phyloP scores from a whole-genome alignment of 2,113 vertebrate genomes.

The Corapipo altera region DNA sequence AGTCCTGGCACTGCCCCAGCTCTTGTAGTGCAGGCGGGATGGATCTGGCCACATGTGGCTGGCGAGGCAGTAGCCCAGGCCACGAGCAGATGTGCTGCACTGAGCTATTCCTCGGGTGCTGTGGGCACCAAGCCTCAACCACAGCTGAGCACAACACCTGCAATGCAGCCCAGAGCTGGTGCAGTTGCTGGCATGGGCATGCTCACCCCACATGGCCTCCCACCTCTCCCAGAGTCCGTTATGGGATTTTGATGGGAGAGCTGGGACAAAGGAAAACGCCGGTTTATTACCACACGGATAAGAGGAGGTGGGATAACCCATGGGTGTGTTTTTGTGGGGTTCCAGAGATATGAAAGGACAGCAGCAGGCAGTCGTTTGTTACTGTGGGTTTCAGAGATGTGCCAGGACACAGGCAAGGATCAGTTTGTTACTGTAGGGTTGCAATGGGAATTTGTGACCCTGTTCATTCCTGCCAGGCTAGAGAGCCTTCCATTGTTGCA shows the following conservation, averaged over 20 bases:
- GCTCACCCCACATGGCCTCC: not conserved
- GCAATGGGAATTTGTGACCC: not conserved
- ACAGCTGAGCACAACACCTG: not conserved
- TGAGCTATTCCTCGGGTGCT: not conserved
- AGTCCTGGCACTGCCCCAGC: not conserved
- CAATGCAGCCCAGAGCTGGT: not conserved
- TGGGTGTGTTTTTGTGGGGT: fast-evolving
- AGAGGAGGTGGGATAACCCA: not conserved
- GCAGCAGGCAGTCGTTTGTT: not conserved
- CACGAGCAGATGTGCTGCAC: not conserved
- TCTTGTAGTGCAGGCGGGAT: not conserved
- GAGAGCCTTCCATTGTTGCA: not conserved
- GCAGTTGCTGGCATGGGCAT: fast-evolving
- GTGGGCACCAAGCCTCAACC: not conserved
- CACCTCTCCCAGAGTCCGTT: not conserved
- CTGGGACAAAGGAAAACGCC: not conserved
- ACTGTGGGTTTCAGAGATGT: too few species aligned
- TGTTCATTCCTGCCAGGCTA: not conserved
- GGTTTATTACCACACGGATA: not conserved
- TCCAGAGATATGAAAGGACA: not conserved
- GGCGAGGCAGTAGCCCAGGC: not conserved
- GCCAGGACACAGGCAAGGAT: not conserved
- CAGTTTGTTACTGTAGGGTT: not conserved
- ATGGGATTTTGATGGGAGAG: not conserved
- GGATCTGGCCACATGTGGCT: not conserved